These are phyloP conservation scores for Nasonia oneida DNA, from an alignment of 2,888 invertebrate genomes.

Conservation along the genomic window DNA sequence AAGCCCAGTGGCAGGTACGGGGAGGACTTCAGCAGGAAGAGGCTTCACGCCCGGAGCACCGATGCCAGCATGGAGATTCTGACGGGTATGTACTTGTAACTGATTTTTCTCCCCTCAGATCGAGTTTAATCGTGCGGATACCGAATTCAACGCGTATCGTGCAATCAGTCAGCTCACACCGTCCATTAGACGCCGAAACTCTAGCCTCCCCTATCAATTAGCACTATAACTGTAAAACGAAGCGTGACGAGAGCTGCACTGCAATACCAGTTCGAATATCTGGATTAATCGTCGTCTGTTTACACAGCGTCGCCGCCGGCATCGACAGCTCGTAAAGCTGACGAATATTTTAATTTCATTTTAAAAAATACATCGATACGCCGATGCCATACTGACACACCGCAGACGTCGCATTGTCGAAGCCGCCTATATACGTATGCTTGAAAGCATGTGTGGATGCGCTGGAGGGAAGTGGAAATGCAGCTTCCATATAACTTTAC, in stretches of 20 bases:
- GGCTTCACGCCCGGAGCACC: conserved; percentile 83
- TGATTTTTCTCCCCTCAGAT: too few relatives aligned
- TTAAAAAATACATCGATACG: not conserved
- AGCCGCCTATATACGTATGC: not conserved
- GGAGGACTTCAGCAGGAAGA: conserved; percentile 66
- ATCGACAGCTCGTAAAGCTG: too few relatives aligned
- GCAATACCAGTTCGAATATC: not conserved
- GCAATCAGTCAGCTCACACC: too few relatives aligned
- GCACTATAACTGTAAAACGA: not conserved
- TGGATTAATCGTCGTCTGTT: too few relatives aligned
- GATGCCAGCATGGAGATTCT: conserved; percentile 83
- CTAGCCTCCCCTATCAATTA: not conserved
- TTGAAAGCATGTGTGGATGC: conserved; percentile 11
- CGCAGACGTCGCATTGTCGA: not conserved
- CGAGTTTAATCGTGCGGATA: too few relatives aligned
- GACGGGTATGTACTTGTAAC: conserved; percentile 69
- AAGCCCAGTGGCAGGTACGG: conserved; percentile 67
- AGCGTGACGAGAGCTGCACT: not conserved
- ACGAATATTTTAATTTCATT: too few relatives aligned
- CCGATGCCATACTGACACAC: not conserved
- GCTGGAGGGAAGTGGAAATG: not conserved
- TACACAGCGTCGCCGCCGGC: too few relatives aligned
- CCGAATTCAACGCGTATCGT: too few relatives aligned
- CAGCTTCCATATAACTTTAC: conserved; percentile 18
- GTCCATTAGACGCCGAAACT: not conserved